Conservation (phyloP, 2,113 vertebrate species). For the Datnioides undecimradiatus region DNA sequence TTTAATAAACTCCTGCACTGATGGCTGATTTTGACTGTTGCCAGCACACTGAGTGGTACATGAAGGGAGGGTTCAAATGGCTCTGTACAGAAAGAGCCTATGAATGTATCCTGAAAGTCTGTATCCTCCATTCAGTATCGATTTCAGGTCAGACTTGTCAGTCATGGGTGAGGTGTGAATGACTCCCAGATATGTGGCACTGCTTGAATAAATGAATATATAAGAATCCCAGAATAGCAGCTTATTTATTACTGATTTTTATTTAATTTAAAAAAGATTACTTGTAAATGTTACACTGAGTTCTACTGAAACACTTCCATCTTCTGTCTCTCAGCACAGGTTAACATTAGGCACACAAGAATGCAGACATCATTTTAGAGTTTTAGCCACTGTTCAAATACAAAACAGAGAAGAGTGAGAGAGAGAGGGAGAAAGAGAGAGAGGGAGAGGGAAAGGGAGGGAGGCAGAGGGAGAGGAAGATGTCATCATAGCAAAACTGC, state of each 20-base stretch:
- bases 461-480: not conserved
- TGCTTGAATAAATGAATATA: not conserved
- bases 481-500: slow-evolving; percentile 55
- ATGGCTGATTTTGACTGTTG: not conserved
- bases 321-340: slow-evolving; percentile 71
- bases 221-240: slow-evolving; percentile 34
- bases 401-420: slow-evolving; percentile 48
- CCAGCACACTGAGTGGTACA: not conserved
- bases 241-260: slow-evolving; percentile 78
- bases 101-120: not conserved
- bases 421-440: not conserved
- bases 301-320: slow-evolving; percentile 76
- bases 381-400: slow-evolving; percentile 70
- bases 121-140: not conserved
- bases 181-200: not conserved
- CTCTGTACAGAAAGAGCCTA: not conserved
- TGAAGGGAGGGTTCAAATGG: not conserved
- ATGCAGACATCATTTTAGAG: slow-evolving; percentile 73
- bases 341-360: slow-evolving; percentile 83
- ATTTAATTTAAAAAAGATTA: slow-evolving; percentile 83
- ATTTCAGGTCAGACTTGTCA: not conserved
- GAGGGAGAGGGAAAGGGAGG: not conserved
- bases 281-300: slow-evolving; percentile 82
- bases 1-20: slow-evolving; percentile 23
- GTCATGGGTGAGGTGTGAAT: not conserved